Conservation (phyloP, 1,140 invertebrate species). For the Apis laboriosa region DNA sequence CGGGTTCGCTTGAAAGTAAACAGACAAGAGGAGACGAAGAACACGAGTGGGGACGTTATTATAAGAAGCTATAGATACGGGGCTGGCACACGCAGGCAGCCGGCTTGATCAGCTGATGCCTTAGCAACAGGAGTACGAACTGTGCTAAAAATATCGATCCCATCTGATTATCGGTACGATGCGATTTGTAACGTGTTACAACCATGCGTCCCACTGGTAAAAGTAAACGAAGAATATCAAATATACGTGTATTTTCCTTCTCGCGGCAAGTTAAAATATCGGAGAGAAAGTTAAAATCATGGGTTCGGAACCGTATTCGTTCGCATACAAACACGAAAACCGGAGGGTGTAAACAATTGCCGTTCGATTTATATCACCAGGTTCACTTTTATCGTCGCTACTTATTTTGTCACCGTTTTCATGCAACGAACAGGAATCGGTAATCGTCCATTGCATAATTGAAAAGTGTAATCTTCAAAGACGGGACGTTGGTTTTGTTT, state of each 20-base stretch:
- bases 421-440: not conserved
- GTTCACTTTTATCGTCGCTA: not conserved
- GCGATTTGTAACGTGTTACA: constrained; percentile 32
- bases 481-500: constrained; percentile 26
- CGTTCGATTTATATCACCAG: not conserved
- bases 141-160: constrained; percentile 75
- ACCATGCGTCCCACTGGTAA: not conserved
- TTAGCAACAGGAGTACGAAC: constrained; percentile 79
- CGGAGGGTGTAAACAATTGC: not conserved
- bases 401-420: not conserved
- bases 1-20: not conserved
- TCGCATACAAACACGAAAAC: not conserved
- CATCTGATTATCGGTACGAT: constrained; percentile 56
- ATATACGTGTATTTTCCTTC: not conserved
- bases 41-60: not conserved
- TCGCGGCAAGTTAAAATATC: not conserved
- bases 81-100: constrained; percentile 55
- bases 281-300: constrained; percentile 5
- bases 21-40: too few species aligned
- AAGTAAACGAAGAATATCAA: not conserved
- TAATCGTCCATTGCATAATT: constrained; percentile 13
- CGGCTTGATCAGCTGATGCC: constrained; percentile 79
- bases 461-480: constrained; percentile 17
- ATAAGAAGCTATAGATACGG: constrained; percentile 32
- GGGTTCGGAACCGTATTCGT: not conserved